Evolutionary conservation across 2,113 vertebrate species (phyloP).

Genomic region (Pterocles gutturalis): DNA sequence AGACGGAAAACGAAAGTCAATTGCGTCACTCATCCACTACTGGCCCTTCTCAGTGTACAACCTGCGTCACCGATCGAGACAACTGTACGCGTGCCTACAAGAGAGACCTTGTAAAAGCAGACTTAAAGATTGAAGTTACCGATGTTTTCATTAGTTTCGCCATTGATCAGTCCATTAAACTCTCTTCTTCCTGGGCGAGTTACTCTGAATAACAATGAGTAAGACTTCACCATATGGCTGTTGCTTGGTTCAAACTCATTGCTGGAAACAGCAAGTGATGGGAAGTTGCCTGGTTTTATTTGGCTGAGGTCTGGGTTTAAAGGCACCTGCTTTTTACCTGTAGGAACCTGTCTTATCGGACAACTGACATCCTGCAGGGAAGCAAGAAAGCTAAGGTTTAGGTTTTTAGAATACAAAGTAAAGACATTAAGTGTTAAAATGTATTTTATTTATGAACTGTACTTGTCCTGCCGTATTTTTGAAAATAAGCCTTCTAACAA

Average conservation of each 20-base stretch:
- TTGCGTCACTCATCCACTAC: neutral
- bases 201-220: slow-evolving; percentile 97
- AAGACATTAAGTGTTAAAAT: neutral
- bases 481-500: neutral
- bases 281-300: slow-evolving; percentile 93
- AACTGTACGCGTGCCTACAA: rapidly evolving
- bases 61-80: neutral
- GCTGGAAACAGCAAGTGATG: slow-evolving; percentile 96
- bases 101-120: neutral
- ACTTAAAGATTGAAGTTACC: slow-evolving; percentile 77
- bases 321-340: slow-evolving; percentile 99
- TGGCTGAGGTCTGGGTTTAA: slow-evolving; percentile 98
- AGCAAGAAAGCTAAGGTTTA: slow-evolving; percentile 30
- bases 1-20: neutral
- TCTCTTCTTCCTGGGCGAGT: slow-evolving; percentile 91
- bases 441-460: neutral
- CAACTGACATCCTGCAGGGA: slow-evolving; percentile 95
- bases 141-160: slow-evolving; percentile 96
- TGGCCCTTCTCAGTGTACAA: neutral
- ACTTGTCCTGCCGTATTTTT: neutral
- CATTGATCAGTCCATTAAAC: slow-evolving; percentile 89
- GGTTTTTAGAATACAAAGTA: neutral
- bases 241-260: slow-evolving; percentile 99
- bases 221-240: slow-evolving; percentile 99
- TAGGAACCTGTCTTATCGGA: slow-evolving; percentile 98